Evolutionary conservation across 2,797 vertebrate species (phyloP), one percentile per base, ranked within the genome.

Genomic region (Orientallactaga sibirica): DNA sequence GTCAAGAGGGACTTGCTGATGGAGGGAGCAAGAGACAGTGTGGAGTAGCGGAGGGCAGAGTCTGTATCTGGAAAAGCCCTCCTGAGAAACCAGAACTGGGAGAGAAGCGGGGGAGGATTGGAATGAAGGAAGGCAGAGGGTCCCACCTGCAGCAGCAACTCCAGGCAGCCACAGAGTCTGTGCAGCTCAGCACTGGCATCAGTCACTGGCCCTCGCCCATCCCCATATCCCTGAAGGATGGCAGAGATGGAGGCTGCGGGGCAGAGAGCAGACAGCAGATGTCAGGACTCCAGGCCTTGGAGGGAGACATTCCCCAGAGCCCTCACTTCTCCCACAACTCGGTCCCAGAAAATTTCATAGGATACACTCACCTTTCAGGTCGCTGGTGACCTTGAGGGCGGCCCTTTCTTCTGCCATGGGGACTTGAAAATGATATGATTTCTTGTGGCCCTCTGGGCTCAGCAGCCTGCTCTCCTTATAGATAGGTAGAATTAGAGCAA

Each of bases 91-190:
- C 43, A 78, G 78, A 71, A 27, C 25, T 18, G n/a, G 74, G 48
- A 19, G 20, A 1, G 0, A 12, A 4, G 14, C 1, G 1, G 7
- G 37, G 19, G 29, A 9, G 24, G 25, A 27, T 8, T 20, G 16
- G 1, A 24, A 15, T 2, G 27, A 22, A 11, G 9, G 55, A 11
- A 24, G 6, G 55, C 14, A 29, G 8, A 58, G 20, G 62, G 58
- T 71, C 87, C n/a, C 97, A 98, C 98, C 98, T 98, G 98, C n/a
- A 98, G 96, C 48, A 98, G 97, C 86, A 97, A 97, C 88, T 98
- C 98, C 70, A 98, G 96, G 93, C 98, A 98, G 74, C 98, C 98
- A 18, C 98, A 98, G 94, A 98, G 97, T 52, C 97, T 96, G 86
- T 98, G 97, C 55, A 98, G 96, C 93, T 98, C 98, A 11, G 87